Evolutionary conservation across 2,797 vertebrate species (phyloP), one percentile per base, ranked within the genome.

Genomic region (Paratrypauchen microcephalus): DNA sequence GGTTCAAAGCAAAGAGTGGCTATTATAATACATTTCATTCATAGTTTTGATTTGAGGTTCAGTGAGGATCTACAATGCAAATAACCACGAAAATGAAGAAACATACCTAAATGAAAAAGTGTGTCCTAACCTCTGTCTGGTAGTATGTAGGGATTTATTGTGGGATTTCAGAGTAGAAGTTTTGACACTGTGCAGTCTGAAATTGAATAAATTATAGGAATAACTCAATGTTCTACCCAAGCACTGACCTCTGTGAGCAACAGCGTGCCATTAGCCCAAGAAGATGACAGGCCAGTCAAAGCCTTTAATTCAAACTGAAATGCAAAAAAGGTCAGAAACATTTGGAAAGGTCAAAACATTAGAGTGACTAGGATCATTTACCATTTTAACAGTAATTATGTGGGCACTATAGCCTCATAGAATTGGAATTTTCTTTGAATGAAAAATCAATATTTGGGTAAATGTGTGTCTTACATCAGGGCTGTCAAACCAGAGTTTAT

Each of bases 311-410:
- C 26, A 59, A 58, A 59, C 7, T 19, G 30, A 13, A 15, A 28
- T 18, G 26, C 32, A 9, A 36, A 9, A 56, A 56, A 56, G 48
- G 16, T 18, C 18, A 56, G 23, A 45, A 45, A 15, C 56, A 28
- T 30, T 58, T 16, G 56, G 26, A 28, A 58, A 58, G 56, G 56
- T 58, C 56, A 28, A 7, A 58, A 58, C 56, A 58, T 60, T 60
- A 60, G 1, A 11, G 28, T 36, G 30, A 60, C 16, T 2, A n/a
- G 58, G 19, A 30, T 18, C 9, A 36, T 30, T 32, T 59, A 7
- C 23, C 52, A n/a, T n/a, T n/a, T n/a, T 50, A 50, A 8, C 13
- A 36, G 19, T n/a, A 19, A n/a, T 36, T 30, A 36, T 60, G 28
- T 19, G 57, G 19, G 32, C 19, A 39, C 13, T 6, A 1, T 32